phyloP scores from a whole-genome alignment of 2,113 vertebrate species.

The Sapayoa aenigma region DNA sequence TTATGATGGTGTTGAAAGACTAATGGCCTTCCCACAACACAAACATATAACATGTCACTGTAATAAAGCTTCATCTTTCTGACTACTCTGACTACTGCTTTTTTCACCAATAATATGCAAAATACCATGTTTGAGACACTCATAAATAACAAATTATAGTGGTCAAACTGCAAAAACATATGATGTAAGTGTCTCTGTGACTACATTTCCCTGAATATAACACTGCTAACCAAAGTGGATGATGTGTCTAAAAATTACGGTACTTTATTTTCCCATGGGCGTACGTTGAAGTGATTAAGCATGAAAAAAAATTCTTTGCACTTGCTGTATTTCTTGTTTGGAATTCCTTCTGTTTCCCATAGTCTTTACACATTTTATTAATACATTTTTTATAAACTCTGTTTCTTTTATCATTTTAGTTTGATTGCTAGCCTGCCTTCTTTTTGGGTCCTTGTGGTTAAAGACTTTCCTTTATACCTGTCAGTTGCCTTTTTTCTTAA shows the following conservation, averaged over 20 bases:
- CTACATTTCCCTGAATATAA: neutral
- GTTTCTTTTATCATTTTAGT: neutral
- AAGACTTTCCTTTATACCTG: neutral
- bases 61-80: neutral
- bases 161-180: conserved; percentile 12
- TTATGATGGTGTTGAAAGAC: neutral
- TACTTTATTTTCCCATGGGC: neutral
- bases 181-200: neutral
- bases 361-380: neutral
- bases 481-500: neutral
- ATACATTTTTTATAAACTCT: neutral
- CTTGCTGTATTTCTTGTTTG: neutral
- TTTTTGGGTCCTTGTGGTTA: neutral
- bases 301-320: neutral
- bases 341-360: neutral
- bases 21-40: neutral
- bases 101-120: neutral
- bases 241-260: neutral
- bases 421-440: neutral
- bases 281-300: neutral
- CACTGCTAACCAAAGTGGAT: neutral
- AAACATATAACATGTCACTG: neutral
- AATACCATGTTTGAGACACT: neutral
- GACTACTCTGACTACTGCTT: neutral
- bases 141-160: neutral